Base-by-base conservation (phyloP, 2,113 vertebrate species). In the Prunella himalayana region DNA sequence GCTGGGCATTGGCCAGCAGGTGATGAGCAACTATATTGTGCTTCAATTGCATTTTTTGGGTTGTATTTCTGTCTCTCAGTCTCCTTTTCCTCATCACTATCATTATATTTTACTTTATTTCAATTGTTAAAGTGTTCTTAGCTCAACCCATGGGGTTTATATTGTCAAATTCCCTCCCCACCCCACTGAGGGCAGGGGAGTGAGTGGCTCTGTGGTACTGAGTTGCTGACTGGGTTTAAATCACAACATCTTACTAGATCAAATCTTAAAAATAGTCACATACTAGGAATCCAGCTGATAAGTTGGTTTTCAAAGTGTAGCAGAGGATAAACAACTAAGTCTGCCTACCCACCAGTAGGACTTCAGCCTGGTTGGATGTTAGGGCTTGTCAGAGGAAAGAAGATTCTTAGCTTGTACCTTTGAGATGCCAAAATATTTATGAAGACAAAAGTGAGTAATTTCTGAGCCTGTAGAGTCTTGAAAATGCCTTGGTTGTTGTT, bases 101-200 rank as follows among this genome's bases (percentile, higher is more conserved):
- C 5, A 27, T 22, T 37, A 14, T 57, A 13, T 57, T 80, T 57
- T 42, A 35, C 8, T 72, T 71, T 27, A 33, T 64, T 88, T 50
- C 31, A 80, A 0, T 57, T 57, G 7, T 42, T 50, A 6, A 50
- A 72, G 4, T 65, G 21, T 42, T 64, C 59, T 57, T 72, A 30
- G 53, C 8, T 79, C n/a, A 64, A 2, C 8, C 5, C 11, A 10
- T 28, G 31, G 37, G 35, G 24, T 80, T 50, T 42, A 9, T 17
- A 41, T 37, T 57, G 64, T 35, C 0, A 0, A 8, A 31, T 65
- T 14, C 23, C 3, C 12, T 80, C 18, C 22, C 37, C 14, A 19
- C 37, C 31, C 35, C 27, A 15, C 35, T 50, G 50, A 31, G 49
- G 42, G 42, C 25, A 22, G 76, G 24, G 20, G 13, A 63, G 35